phyloP scores from a whole-genome alignment of 2,888 invertebrate species.

The Plusia festucae region DNA sequence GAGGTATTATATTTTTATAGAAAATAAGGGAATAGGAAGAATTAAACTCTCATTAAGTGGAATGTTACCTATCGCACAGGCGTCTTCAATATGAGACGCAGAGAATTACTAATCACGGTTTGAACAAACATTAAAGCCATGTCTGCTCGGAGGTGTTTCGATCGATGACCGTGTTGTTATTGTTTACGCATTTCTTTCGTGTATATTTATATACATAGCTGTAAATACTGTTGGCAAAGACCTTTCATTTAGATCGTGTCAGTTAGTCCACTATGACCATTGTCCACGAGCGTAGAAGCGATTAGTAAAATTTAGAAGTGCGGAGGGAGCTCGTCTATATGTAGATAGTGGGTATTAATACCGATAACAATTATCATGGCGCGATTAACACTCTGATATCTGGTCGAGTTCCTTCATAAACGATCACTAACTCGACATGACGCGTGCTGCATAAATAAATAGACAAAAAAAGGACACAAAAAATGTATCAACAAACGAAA shows the following conservation, averaged over 20 bases:
- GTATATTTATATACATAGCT: constrained; percentile 13
- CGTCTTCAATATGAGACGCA: too few relatives aligned
- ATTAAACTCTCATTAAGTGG: too few relatives aligned
- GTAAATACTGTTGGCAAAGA: neutral
- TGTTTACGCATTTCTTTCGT: constrained; percentile 17
- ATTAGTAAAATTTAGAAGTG: constrained; percentile 46
- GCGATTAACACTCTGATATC: constrained; percentile 75
- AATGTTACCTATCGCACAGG: too few relatives aligned
- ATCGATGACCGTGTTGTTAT: constrained; percentile 12
- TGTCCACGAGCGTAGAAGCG: constrained; percentile 12
- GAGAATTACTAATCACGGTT: neutral
- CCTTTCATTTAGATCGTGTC: constrained; percentile 1
- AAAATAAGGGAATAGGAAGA: too few relatives aligned
- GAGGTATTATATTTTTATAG: too few relatives aligned
- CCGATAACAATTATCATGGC: constrained; percentile 83
- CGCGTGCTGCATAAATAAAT: constrained; percentile 60
- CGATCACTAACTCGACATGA: constrained; percentile 67
- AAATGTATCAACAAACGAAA: constrained; percentile 60
- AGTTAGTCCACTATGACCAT: constrained; percentile 11
- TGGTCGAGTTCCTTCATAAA: constrained; percentile 70
- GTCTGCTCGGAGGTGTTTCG: neutral
- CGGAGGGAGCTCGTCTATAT: constrained; percentile 36
- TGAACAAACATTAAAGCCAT: neutral
- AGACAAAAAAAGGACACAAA: constrained; percentile 43
- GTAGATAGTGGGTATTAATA: constrained; percentile 73